Evolutionary conservation across 2,888 invertebrate species (phyloP), one percentile per base, ranked within the genome.

Genomic region (Chloromyia formosa): DNA sequence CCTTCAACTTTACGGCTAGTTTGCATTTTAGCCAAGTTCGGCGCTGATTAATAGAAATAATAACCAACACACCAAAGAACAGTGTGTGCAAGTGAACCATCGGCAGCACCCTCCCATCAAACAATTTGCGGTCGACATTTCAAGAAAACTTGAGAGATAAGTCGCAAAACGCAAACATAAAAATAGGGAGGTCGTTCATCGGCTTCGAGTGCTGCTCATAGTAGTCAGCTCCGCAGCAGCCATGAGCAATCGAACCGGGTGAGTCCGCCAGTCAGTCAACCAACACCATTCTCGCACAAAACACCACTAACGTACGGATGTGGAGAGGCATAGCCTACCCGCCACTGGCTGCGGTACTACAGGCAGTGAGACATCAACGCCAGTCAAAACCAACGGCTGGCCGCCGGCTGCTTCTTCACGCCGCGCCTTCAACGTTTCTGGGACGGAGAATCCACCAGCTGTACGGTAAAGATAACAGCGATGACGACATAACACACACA

Each of bases 171-270:
- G 20, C 40, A 35, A 40, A 35, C 27, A 62, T 40, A 62, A 62
- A 62, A 62, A 62, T 40, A 62, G 62, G 49, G 62, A 62, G 62
- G 62, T 62, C 62, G 62, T 62, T 62, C 62, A 40, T 62, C 62
- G 62, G 40, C 62, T 62, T 22, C 56, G 18, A 22, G 10, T 18
- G 18, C 56, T 18, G 53, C 53, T 16, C 23, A n/a, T 60, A 22
- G 27, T 60, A 12, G 60, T 60, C 60, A 20, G 60, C 23, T n/a
- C 1, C 4, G 23, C 60, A 3, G 62, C 62, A 35, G 40, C 40
- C 23, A 23, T 23, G 22, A 60, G 61, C 61, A 12, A 61, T n/a
- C n/a, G n/a, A n/a, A n/a, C n/a, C n/a, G n/a, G n/a, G n/a, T n/a
- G n/a, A n/a, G n/a, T n/a, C n/a, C n/a, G 62, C 62, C 62, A 40